Conservation (phyloP, 35 echinoderm and acorn worm genomes). For the Eucidaris tribuloides region DNA sequence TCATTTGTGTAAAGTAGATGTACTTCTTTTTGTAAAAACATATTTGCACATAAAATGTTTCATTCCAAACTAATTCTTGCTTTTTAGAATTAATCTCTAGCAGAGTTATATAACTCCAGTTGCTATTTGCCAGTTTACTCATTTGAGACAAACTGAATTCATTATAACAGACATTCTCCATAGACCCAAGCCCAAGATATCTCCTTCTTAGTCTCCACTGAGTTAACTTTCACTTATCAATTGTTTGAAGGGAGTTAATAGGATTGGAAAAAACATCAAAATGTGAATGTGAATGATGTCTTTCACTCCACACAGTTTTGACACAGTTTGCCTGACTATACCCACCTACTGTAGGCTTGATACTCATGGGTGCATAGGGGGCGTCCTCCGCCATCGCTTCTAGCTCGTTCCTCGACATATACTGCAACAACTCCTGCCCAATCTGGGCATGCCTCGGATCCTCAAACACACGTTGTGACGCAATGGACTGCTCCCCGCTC, state of each 20-base stretch:
- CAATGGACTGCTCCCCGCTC: conserved; percentile 46
- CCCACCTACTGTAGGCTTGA: background rate
- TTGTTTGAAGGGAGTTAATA: background rate
- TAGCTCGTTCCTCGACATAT: conserved; percentile 52
- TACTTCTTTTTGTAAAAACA: too few relatives aligned
- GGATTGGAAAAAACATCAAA: background rate
- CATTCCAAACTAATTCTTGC: too few relatives aligned
- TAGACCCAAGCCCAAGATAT: background rate
- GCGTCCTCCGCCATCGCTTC: conserved; percentile 36
- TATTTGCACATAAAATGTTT: too few relatives aligned
- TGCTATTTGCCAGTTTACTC: too few relatives aligned
- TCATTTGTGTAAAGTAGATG: too few relatives aligned
- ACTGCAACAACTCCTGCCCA: conserved; percentile 84
- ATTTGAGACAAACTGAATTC: too few relatives aligned
- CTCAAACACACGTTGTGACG: conserved; percentile 77
- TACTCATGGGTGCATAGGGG: conserved; percentile 34
- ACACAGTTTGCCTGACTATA: background rate
- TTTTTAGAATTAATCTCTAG: too few relatives aligned
- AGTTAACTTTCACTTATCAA: background rate
- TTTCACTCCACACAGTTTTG: too few relatives aligned
- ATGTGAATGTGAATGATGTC: background rate
- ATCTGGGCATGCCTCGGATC: conserved; percentile 90
- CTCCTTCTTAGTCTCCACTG: background rate
- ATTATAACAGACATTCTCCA: background rate
- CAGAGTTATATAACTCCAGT: too few relatives aligned